Conservation (phyloP, 2,888 invertebrate genomes). For the Bellardia pandia region DNA sequence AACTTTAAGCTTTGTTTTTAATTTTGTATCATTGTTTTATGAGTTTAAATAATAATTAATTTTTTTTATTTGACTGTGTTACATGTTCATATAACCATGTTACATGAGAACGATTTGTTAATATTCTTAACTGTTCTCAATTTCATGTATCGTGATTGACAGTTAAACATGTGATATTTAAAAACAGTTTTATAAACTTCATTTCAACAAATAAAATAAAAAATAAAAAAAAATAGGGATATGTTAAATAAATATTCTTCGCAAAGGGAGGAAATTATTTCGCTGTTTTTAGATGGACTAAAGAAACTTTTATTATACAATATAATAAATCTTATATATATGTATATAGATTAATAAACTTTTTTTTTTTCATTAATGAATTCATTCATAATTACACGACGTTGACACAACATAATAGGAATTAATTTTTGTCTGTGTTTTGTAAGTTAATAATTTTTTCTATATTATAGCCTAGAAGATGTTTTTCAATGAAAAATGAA, state of each 20-base stretch:
- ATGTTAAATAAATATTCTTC: not conserved
- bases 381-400: no score
- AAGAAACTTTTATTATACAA: no score
- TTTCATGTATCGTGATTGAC: constrained; percentile 62
- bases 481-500: no score
- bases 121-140: constrained; percentile 48
- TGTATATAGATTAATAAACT: no score
- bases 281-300: no score
- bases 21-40: not conserved
- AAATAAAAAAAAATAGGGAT: not conserved
- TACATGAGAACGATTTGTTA: constrained; percentile 42
- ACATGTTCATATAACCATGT: constrained; percentile 14
- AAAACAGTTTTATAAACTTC: constrained; percentile 37
- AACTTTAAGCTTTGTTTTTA: not conserved
- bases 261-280: not conserved
- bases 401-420: no score
- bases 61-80: not conserved
- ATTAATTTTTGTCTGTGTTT: no score
- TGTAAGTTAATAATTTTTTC: no score
- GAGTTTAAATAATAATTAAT: not conserved
- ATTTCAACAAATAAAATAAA: not conserved
- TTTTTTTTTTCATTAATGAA: no score
- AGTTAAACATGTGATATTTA: constrained; percentile 47
- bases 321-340: no score
- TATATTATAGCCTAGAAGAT: no score